Evolutionary conservation across 1,140 invertebrate species (phyloP).

Genomic region (Meloidogyne exigua): DNA sequence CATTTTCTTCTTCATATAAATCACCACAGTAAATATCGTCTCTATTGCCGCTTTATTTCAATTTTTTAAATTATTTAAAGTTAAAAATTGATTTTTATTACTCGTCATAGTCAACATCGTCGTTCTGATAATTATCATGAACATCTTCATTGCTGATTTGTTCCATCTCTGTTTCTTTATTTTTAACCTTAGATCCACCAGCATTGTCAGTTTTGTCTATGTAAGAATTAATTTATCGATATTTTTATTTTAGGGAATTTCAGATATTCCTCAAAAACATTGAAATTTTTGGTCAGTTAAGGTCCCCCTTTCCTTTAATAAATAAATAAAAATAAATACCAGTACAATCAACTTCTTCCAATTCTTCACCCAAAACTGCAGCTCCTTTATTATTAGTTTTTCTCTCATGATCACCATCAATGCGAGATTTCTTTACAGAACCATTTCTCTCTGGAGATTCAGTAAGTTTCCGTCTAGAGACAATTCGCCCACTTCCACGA

Average conservation of each 20-base stretch:
- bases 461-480: not conserved
- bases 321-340: not conserved
- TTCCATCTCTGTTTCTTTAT: not conserved
- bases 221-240: not conserved
- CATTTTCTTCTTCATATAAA: not conserved
- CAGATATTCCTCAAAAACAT: no score
- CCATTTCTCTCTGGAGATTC: not conserved
- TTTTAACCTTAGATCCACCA: not conserved
- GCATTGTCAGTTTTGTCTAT: not conserved
- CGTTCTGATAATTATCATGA: not conserved
- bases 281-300: no score
- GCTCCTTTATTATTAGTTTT: not conserved
- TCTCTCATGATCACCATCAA: not conserved
- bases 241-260: no score
- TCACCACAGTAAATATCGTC: not conserved
- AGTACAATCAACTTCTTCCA: conserved; percentile 4
- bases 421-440: not conserved
- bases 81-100: not conserved
- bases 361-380: not conserved
- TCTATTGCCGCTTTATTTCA: not conserved
- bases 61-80: not conserved
- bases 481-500: conserved; percentile 12
- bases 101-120: not conserved
- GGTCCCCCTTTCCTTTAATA: no score
- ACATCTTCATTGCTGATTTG: not conserved